A percentile compares a stretch with the other conserved stretches of the same genome.
Conservation (phyloP, 1,140 invertebrate genomes). For the Monomorium pharaonis region DNA sequence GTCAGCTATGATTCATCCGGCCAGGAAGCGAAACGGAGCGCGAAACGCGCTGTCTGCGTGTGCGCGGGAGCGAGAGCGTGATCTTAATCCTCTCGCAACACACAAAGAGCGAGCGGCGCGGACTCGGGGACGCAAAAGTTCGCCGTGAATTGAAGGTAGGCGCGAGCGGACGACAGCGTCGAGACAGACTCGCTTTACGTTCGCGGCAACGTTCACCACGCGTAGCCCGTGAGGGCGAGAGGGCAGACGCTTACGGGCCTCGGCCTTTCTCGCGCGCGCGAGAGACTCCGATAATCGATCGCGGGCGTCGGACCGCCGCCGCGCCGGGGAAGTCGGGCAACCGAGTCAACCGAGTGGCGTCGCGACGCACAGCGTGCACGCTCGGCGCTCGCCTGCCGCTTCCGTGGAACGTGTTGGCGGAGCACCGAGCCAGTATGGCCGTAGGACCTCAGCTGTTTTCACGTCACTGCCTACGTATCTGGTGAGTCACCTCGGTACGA, state of each 20-base stretch:
- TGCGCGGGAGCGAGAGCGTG: background rate
- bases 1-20: constrained; percentile 1
- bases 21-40: background rate
- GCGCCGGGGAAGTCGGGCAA: constrained; percentile 21
- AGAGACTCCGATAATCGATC: constrained; percentile 61
- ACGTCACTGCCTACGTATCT: constrained; percentile 76
- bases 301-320: constrained; percentile 4
- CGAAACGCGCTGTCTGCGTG: background rate
- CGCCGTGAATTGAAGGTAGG: background rate
- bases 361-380: constrained; percentile 51
- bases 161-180: background rate
- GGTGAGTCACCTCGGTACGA: constrained; percentile 75
- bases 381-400: constrained; percentile 16
- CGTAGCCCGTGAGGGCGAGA: constrained; percentile 26
- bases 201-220: background rate
- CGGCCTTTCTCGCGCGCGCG: background rate
- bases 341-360: constrained; percentile 57
- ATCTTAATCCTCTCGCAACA: constrained; percentile 11
- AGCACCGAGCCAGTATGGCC: constrained; percentile 79
- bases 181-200: background rate
- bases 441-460: constrained; percentile 81
- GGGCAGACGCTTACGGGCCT: constrained; percentile 24
- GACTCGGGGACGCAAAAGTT: background rate
- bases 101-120: background rate
- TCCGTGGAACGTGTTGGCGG: constrained; percentile 68